Percentiles rank a stretch among this genome's conserved stretches.
Conservation (phyloP, 2,888 invertebrate species). For the Amiota mariae region DNA sequence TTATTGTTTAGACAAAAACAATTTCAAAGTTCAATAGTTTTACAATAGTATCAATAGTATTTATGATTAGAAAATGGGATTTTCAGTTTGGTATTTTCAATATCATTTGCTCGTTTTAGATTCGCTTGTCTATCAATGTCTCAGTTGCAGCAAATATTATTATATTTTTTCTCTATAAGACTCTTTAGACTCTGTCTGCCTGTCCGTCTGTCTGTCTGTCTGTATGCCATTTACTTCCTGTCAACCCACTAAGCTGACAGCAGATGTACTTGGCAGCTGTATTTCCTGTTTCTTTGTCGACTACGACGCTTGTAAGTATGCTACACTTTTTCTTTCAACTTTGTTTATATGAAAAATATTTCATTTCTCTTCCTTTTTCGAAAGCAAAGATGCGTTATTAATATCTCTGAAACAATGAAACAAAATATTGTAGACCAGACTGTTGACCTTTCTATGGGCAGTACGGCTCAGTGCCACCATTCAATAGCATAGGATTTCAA, state of each 20-base stretch:
- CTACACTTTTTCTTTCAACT: slow-evolving; percentile 38
- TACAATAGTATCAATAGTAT: background rate
- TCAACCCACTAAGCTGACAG: slow-evolving; percentile 60
- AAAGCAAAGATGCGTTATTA: slow-evolving; percentile 44
- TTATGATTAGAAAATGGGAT: background rate
- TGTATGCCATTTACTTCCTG: slow-evolving; percentile 1
- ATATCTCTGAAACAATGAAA: slow-evolving; percentile 39
- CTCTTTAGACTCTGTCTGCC: slow-evolving; percentile 45
- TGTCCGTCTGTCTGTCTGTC: slow-evolving; percentile 34
- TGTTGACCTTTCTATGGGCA: slow-evolving; percentile 35
- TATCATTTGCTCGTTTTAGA: slow-evolving; percentile 36
- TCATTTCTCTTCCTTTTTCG: background rate
- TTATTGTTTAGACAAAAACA: background rate
- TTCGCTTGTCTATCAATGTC: slow-evolving; percentile 50
- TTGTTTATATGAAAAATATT: slow-evolving; percentile 57
- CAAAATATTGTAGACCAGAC: slow-evolving; percentile 31
- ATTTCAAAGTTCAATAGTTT: slow-evolving; percentile 21
- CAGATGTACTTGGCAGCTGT: slow-evolving; percentile 68
- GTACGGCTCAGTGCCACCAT: slow-evolving; percentile 53
- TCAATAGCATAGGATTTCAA: slow-evolving; percentile 58
- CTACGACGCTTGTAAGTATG: slow-evolving; percentile 36
- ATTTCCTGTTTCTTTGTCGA: slow-evolving; percentile 36
- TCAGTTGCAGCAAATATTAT: slow-evolving; percentile 8
- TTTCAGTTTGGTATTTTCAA: background rate
- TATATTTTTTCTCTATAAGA: background rate